phyloP scores from a whole-genome alignment of 1,140 invertebrate species.

The Belonocnema kinseyi region DNA sequence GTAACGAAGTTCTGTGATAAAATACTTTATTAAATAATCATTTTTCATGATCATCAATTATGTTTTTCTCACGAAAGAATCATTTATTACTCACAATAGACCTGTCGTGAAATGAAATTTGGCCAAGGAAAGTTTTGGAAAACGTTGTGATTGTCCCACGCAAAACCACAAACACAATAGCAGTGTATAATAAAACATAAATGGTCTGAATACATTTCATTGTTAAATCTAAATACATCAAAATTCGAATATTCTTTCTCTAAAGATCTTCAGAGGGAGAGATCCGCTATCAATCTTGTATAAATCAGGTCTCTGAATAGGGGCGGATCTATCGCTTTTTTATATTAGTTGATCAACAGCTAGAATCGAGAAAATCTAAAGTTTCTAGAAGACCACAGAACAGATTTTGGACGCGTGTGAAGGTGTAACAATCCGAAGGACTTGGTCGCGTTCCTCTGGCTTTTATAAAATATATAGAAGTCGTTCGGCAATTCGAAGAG shows the following conservation, averaged over 20 bases:
- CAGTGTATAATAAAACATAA: conserved; percentile 10
- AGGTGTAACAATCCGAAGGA: neutral
- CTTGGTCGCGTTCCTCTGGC: neutral
- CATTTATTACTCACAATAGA: too few species aligned
- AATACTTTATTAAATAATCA: too few species aligned
- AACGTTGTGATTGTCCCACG: neutral
- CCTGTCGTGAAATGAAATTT: too few species aligned
- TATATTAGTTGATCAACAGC: conserved; percentile 1
- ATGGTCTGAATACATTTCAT: conserved; percentile 15
- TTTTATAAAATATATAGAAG: neutral
- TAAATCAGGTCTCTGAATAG: neutral
- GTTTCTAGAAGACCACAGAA: conserved; percentile 13
- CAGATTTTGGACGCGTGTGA: conserved; percentile 30
- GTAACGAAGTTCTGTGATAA: neutral
- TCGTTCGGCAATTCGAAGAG: neutral
- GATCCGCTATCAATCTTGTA: conserved; percentile 13
- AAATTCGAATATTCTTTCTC: neutral
- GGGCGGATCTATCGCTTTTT: conserved; percentile 23
- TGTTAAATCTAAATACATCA: conserved; percentile 16
- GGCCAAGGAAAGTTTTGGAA: too few species aligned
- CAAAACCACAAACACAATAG: conserved; percentile 12
- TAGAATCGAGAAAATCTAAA: neutral
- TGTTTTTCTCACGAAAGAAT: too few species aligned
- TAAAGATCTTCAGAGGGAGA: neutral
- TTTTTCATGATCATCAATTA: too few species aligned